A percentile compares a stretch with the other conserved stretches of the same genome.
phyloP scores from a whole-genome alignment of 2,113 vertebrate genomes.

The Pachycephala philippinensis region DNA sequence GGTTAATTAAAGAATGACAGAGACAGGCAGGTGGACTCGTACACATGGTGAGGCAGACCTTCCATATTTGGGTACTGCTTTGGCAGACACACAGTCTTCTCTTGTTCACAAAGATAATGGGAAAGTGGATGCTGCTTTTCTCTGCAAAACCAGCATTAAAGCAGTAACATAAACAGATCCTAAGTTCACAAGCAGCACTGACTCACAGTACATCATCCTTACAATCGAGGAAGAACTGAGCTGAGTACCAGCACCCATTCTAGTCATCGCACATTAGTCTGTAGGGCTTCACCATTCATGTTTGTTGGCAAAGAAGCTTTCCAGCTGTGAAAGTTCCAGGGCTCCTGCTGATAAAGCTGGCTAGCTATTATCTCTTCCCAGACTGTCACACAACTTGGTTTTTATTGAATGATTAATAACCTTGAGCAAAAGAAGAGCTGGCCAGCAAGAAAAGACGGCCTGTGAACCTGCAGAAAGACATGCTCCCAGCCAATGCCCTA shows the following conservation, averaged over 20 bases:
- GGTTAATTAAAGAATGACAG: background rate
- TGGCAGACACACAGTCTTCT: background rate
- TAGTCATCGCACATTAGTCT: accelerated
- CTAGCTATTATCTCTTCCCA: background rate
- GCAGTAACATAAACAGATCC: background rate
- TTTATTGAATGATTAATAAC: background rate
- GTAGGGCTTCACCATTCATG: background rate
- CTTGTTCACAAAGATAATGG: background rate
- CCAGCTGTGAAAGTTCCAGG: background rate
- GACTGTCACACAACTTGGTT: background rate
- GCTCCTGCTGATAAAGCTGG: background rate
- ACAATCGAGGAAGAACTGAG: background rate
- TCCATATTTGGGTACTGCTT: background rate
- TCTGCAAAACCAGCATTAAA: background rate
- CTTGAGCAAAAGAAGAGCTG: background rate
- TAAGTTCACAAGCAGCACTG: background rate
- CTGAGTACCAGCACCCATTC: background rate
- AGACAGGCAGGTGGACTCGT: background rate
- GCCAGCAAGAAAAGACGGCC: background rate
- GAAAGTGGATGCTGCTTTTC: background rate
- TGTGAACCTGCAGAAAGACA: background rate
- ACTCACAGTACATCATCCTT: background rate
- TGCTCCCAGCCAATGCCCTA: background rate
- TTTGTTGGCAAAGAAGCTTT: background rate
- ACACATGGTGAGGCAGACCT: background rate